phyloP scores from a whole-genome alignment of 2,888 invertebrate species.

The Sinelater perroti region DNA sequence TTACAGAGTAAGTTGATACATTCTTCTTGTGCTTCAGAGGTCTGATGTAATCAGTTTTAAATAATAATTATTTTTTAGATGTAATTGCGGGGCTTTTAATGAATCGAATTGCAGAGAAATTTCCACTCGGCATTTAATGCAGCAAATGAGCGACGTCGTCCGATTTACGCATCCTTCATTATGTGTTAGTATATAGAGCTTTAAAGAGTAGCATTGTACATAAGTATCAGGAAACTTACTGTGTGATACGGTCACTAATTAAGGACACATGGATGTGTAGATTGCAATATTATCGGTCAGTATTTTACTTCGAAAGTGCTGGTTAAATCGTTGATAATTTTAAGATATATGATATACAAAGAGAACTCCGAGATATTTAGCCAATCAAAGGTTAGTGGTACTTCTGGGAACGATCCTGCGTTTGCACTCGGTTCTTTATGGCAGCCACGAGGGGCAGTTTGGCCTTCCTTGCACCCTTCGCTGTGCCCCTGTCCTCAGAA shows the following conservation, averaged over 20 bases:
- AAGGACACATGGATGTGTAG: conserved; percentile 38
- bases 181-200: conserved; percentile 51
- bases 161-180: conserved; percentile 36
- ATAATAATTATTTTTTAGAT: too few relatives aligned
- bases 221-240: conserved; percentile 43
- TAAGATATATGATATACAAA: neutral
- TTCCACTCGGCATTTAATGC: too few relatives aligned
- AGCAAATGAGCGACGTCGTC: conserved; percentile 23
- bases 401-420: neutral
- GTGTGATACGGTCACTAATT: conserved; percentile 45
- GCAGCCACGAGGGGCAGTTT: neutral
- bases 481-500: neutral
- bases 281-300: conserved; percentile 43
- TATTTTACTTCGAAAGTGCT: conserved; percentile 42
- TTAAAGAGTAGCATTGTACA: conserved; percentile 51
- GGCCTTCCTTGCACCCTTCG: neutral
- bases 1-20: too few relatives aligned
- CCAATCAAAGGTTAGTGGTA: conserved; percentile 4
- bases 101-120: too few relatives aligned
- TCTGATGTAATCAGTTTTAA: too few relatives aligned
- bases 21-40: too few relatives aligned
- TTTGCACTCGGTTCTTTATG: too few relatives aligned
- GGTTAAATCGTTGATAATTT: conserved; percentile 1
- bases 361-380: neutral
- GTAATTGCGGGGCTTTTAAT: too few relatives aligned